Conservation (phyloP, 2,888 invertebrate genomes). For the Adelognathus sp. region DNA sequence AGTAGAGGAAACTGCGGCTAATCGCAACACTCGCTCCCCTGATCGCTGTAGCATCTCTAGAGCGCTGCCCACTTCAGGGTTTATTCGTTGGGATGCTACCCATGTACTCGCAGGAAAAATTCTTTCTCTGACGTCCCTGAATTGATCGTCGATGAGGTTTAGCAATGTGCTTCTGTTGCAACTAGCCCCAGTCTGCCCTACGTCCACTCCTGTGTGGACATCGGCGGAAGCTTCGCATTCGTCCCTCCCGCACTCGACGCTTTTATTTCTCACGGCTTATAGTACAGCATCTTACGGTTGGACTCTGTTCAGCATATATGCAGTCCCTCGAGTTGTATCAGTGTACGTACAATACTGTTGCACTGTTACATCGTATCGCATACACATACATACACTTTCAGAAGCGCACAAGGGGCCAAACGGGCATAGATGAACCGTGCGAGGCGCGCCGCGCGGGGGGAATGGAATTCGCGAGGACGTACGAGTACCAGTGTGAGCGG, state of each 20-base stretch:
- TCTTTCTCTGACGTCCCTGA: no score
- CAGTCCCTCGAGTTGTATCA: slow-evolving; percentile 31
- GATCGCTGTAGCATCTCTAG: no score
- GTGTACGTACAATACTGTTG: slow-evolving; percentile 31
- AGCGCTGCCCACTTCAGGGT: no score
- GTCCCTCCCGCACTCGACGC: slow-evolving; percentile 43
- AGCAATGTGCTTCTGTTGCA: no score
- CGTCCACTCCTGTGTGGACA: slow-evolving; percentile 4
- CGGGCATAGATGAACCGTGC: slow-evolving; percentile 50
- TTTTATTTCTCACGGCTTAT: slow-evolving; percentile 64
- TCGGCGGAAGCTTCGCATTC: not conserved
- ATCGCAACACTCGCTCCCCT: no score
- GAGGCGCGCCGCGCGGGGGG: slow-evolving; percentile 40
- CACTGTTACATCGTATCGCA: slow-evolving; percentile 5
- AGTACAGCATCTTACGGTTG: slow-evolving; percentile 20
- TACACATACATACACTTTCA: slow-evolving; percentile 6
- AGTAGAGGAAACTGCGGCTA: no score
- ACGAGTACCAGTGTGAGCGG: slow-evolving; percentile 54
- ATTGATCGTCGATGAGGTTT: not conserved
- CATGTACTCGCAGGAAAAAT: no score
- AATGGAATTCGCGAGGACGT: slow-evolving; percentile 58
- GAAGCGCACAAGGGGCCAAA: slow-evolving; percentile 41
- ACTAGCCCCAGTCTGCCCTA: no score
- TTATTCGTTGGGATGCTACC: no score
- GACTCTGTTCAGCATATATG: slow-evolving; percentile 9